These are phyloP conservation scores for Greenwoodochromis staneri DNA, from an alignment of 2,113 vertebrate genomes.

Conservation along the genomic window DNA sequence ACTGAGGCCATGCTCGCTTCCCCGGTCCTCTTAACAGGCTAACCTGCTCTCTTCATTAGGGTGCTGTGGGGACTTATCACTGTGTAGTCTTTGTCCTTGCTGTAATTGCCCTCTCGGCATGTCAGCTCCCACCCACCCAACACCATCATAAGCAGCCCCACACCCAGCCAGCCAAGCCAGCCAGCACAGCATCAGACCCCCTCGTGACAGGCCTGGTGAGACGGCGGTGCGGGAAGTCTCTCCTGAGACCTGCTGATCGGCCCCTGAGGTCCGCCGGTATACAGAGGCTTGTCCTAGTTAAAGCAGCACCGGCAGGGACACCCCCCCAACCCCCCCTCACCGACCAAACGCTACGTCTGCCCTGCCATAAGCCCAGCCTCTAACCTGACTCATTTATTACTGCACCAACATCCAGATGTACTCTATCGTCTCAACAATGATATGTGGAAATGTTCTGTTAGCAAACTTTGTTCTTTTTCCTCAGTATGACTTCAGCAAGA, in stretches of 20 bases:
- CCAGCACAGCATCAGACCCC: slow-evolving; percentile 50
- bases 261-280: slow-evolving; percentile 60
- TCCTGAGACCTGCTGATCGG: slow-evolving; percentile 70
- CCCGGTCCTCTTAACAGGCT: slow-evolving; percentile 61
- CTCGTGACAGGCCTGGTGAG: slow-evolving; percentile 64
- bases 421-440: neutral
- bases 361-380: slow-evolving; percentile 39
- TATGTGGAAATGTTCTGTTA: neutral
- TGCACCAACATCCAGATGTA: slow-evolving; percentile 4
- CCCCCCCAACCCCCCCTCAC: neutral
- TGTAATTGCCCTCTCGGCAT: slow-evolving; percentile 81
- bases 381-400: slow-evolving; percentile 37
- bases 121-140: slow-evolving; percentile 50
- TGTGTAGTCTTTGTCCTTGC: slow-evolving; percentile 74
- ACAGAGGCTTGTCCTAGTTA: slow-evolving; percentile 69
- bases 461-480: neutral
- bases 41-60: slow-evolving; percentile 73
- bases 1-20: slow-evolving; percentile 53
- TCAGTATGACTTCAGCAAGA: neutral
- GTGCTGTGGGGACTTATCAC: slow-evolving; percentile 76
- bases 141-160: slow-evolving; percentile 51
- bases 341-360: neutral
- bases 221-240: slow-evolving; percentile 54
- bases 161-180: slow-evolving; percentile 33
- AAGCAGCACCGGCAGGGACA: slow-evolving; percentile 54